These are phyloP conservation scores for Ptilorrhoa leucosticta DNA, from an alignment of 2,113 vertebrate species.

Conservation along the genomic window DNA sequence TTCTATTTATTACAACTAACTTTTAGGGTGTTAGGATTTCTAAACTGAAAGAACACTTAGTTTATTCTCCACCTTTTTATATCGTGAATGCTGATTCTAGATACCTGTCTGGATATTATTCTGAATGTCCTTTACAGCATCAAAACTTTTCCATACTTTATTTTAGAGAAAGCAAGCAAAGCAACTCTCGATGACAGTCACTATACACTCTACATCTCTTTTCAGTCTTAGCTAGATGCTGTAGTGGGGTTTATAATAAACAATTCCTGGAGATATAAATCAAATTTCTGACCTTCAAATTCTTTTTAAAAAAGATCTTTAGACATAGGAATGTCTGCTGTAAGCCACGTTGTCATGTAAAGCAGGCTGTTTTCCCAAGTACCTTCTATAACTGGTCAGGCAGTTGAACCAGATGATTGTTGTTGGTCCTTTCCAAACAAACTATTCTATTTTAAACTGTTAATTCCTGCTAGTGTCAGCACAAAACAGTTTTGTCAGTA, in stretches of 20 bases:
- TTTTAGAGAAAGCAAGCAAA: background rate
- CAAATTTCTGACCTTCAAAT: background rate
- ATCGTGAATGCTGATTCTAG: background rate
- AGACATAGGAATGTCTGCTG: background rate
- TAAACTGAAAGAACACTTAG: background rate
- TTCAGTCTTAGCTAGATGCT: background rate
- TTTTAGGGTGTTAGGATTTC: background rate
- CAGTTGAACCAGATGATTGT: background rate
- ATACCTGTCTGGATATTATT: background rate
- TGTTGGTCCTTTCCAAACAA: background rate
- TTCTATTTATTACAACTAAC: background rate
- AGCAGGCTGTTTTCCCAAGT: background rate
- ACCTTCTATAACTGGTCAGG: background rate
- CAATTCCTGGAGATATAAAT: background rate
- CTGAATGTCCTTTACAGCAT: background rate
- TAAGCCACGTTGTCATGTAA: background rate
- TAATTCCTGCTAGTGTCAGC: background rate
- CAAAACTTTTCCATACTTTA: background rate
- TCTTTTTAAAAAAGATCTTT: background rate
- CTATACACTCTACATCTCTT: background rate
- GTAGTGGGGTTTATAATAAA: background rate
- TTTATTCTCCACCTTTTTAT: background rate
- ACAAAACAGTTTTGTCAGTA: background rate
- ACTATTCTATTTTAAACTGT: background rate
- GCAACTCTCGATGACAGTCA: background rate